Conservation (phyloP, 2,888 invertebrate species). For the Drosophila robusta region DNA sequence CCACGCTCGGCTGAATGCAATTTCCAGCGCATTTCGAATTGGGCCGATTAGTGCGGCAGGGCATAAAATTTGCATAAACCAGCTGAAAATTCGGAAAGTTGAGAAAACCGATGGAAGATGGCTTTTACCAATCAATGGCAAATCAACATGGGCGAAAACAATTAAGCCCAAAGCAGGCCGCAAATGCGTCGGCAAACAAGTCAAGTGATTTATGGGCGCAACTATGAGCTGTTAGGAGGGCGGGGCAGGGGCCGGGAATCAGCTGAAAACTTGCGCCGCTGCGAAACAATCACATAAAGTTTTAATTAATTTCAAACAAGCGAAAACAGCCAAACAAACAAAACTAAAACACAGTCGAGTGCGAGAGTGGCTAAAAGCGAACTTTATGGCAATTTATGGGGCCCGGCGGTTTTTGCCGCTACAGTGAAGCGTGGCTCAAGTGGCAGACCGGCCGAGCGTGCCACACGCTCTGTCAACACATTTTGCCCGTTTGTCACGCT, state of each 20-base stretch:
- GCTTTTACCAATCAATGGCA: conserved; percentile 26
- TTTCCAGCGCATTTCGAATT: conserved; percentile 31
- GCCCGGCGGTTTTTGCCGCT: conserved; percentile 2
- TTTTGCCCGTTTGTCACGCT: conserved; percentile 34
- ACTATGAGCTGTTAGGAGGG: conserved; percentile 5
- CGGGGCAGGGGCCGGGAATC: not conserved
- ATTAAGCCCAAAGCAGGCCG: conserved; percentile 22
- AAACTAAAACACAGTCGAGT: conserved; percentile 31
- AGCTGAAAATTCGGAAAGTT: conserved; percentile 11
- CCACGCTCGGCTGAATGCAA: conserved; percentile 32
- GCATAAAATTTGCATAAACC: conserved; percentile 4
- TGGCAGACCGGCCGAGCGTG: conserved; percentile 12
- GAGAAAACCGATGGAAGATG: conserved; percentile 12
- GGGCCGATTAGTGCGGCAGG: conserved; percentile 19
- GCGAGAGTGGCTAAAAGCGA: conserved; percentile 29
- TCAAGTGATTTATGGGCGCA: conserved; percentile 42
- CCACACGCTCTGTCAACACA: conserved; percentile 60
- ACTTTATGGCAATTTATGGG: conserved; percentile 65
- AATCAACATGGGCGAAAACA: conserved; percentile 29
- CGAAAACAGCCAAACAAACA: conserved; percentile 51
- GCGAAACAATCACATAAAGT: conserved; percentile 74
- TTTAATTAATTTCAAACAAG: conserved; percentile 79
- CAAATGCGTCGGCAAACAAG: conserved; percentile 48
- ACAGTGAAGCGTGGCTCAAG: conserved; percentile 44
- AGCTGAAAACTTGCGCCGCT: conserved; percentile 44